A percentile compares a stretch with the other conserved stretches of the same genome.
phyloP scores from a whole-genome alignment of 1,140 invertebrate genomes.

The Brachionus asplanchnoidis region DNA sequence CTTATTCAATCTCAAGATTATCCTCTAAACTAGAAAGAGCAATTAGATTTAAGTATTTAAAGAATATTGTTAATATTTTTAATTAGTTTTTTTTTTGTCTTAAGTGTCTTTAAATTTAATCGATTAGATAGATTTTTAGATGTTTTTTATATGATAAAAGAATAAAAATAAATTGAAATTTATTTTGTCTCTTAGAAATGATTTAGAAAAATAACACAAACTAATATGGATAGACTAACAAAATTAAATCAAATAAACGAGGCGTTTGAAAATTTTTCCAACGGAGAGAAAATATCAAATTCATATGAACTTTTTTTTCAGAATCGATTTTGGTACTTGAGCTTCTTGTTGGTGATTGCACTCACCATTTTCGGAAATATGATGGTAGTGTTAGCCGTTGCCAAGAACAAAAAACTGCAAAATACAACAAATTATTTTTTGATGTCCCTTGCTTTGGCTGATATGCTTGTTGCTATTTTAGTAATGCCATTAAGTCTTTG shows the following conservation, averaged over 20 bases:
- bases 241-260: not conserved
- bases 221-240: not conserved
- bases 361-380: constrained; percentile 49
- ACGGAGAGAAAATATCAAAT: not conserved
- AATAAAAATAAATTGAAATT: not conserved
- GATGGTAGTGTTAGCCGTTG: constrained; percentile 52
- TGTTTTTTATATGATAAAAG: not conserved
- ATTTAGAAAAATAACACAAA: not conserved
- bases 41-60: constrained; percentile 1
- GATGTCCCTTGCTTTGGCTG: constrained; percentile 51
- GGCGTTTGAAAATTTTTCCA: not conserved
- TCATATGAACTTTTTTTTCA: not conserved
- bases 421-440: constrained; percentile 55
- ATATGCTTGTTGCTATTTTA: constrained; percentile 64
- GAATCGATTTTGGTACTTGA: not conserved
- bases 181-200: not conserved
- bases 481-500: constrained; percentile 82
- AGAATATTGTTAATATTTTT: not conserved
- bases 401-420: constrained; percentile 49
- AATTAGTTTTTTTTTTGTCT: constrained; percentile 1
- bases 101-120: not conserved
- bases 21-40: not conserved
- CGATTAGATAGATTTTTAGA: not conserved
- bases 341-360: constrained; percentile 39
- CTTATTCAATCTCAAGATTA: not conserved